phyloP scores from a whole-genome alignment of 2,888 invertebrate species.

The Hyposoter didymator region DNA sequence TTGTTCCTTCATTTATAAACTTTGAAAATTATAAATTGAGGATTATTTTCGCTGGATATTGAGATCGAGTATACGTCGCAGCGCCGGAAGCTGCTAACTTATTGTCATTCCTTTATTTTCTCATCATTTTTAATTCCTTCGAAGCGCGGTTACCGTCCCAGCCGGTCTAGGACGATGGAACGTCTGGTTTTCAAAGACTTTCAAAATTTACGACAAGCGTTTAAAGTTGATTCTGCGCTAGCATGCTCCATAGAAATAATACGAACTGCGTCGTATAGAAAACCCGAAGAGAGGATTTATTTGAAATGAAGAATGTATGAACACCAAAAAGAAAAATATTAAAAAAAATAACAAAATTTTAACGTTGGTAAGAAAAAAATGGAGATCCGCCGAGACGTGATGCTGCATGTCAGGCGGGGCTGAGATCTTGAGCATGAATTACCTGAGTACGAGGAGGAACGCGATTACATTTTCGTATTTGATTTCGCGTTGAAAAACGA shows the following conservation, averaged over 20 bases:
- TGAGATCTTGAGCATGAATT: not conserved
- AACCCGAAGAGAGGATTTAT: not conserved
- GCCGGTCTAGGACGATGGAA: slow-evolving; percentile 75
- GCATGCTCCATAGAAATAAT: not conserved
- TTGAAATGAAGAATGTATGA: slow-evolving; percentile 9
- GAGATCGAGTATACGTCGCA: slow-evolving; percentile 43
- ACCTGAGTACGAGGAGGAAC: not conserved
- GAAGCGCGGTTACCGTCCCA: slow-evolving; percentile 69
- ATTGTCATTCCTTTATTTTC: not conserved
- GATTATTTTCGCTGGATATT: slow-evolving; percentile 27
- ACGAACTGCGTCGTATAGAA: not conserved
- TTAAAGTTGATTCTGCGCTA: not conserved
- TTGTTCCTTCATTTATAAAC: not conserved
- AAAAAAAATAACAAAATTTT: not conserved
- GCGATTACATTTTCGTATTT: not conserved
- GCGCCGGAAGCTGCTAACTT: slow-evolving; percentile 60
- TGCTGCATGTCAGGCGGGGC: not conserved
- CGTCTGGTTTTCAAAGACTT: slow-evolving; percentile 63
- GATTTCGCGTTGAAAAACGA: not conserved
- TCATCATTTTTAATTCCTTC: not conserved
- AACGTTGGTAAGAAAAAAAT: slow-evolving; percentile 2
- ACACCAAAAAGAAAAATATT: slow-evolving; percentile 41
- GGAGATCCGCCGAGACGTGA: not conserved
- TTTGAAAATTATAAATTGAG: not conserved
- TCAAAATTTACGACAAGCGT: slow-evolving; percentile 32